A percentile compares a stretch with the other conserved stretches of the same genome.
phyloP scores from a whole-genome alignment of 1,140 invertebrate species.

The Heliconius melpomene region DNA sequence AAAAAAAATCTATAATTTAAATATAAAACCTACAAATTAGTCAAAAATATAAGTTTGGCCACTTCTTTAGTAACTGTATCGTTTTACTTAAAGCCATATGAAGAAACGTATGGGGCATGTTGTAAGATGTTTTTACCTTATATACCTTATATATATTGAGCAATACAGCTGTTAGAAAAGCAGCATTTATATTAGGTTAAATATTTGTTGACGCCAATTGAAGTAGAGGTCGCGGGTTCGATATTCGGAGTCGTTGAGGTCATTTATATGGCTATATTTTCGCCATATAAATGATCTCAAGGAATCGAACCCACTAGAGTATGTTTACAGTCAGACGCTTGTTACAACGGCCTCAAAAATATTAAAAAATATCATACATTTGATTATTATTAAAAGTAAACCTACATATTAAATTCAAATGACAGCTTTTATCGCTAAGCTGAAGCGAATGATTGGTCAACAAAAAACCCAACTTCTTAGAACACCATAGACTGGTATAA shows the following conservation, averaged over 20 bases:
- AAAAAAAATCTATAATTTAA: not conserved
- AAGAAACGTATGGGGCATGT: slow-evolving; percentile 19
- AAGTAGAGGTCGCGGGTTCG: no score
- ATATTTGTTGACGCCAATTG: not conserved
- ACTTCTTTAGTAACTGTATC: not conserved
- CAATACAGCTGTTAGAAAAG: slow-evolving; percentile 39
- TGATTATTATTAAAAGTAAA: not conserved
- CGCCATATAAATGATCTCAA: no score
- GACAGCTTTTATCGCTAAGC: not conserved
- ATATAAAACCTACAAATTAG: not conserved
- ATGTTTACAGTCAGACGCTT: no score
- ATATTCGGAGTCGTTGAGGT: not conserved
- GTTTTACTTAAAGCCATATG: not conserved
- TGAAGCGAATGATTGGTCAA: not conserved
- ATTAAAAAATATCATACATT: no score
- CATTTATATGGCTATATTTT: not conserved
- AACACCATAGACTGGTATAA: not conserved
- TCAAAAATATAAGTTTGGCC: not conserved
- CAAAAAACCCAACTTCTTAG: slow-evolving; percentile 7
- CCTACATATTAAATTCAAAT: not conserved
- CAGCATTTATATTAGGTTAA: slow-evolving; percentile 1
- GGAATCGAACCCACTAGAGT: not conserved
- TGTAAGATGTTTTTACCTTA: slow-evolving; percentile 47
- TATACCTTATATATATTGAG: slow-evolving; percentile 33
- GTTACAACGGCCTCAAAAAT: no score